Percentiles rank a stretch among this genome's conserved stretches.
Evolutionary conservation across 2,888 invertebrate species (phyloP).

Genomic region (Apeira syringaria): DNA sequence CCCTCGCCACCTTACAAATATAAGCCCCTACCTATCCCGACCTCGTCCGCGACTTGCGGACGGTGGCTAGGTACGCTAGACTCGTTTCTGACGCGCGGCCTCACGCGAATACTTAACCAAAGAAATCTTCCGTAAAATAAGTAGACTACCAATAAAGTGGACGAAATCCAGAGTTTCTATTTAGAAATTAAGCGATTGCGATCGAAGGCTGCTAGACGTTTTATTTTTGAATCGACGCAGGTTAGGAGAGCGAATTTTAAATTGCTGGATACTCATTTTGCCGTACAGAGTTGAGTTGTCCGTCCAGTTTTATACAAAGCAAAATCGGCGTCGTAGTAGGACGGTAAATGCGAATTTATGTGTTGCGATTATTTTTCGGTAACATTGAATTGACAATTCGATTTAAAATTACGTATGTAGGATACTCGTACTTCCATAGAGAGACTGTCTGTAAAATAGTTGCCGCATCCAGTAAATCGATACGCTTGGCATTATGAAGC

Average conservation of each 20-base stretch:
- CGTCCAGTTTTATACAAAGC: slow-evolving; percentile 80
- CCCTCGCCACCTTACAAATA: slow-evolving; percentile 66
- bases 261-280: slow-evolving; percentile 79
- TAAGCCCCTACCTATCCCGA: slow-evolving; percentile 35
- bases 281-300: slow-evolving; percentile 81
- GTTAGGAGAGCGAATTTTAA: slow-evolving; percentile 44
- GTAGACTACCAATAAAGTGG: slow-evolving; percentile 52
- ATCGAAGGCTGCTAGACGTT: slow-evolving; percentile 68
- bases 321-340: slow-evolving; percentile 56
- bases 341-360: slow-evolving; percentile 44
- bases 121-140: slow-evolving; percentile 56
- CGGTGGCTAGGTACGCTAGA: slow-evolving; percentile 46
- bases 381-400: slow-evolving; percentile 12
- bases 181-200: slow-evolving; percentile 49
- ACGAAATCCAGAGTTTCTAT: slow-evolving; percentile 61
- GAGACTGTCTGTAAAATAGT: slow-evolving; percentile 17
- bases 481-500: slow-evolving; percentile 7
- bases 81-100: slow-evolving; percentile 31
- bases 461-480: background rate
- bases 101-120: slow-evolving; percentile 56
- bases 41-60: slow-evolving; percentile 30
- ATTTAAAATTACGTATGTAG: slow-evolving; percentile 2
- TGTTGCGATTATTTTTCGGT: slow-evolving; percentile 23
- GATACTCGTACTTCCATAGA: slow-evolving; percentile 4
- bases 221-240: slow-evolving; percentile 45